These are phyloP conservation scores for Gobius niger DNA, from an alignment of 2,113 vertebrate genomes.

Conservation along the genomic window DNA sequence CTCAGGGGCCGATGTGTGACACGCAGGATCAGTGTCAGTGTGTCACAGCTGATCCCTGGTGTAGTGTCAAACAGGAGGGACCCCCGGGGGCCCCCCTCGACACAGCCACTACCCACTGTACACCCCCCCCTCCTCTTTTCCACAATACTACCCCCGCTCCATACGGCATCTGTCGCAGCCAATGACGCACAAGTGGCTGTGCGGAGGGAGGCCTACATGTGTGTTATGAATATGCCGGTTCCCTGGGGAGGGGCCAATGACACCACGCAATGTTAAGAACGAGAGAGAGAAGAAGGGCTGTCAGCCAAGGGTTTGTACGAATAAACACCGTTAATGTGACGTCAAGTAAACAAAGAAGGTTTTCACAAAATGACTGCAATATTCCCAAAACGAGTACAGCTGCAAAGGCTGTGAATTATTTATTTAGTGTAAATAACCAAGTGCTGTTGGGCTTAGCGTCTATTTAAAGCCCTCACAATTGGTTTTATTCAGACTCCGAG, in stretches of 20 bases:
- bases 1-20: conserved; percentile 38
- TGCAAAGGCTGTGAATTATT: too few relatives aligned
- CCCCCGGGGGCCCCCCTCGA: conserved; percentile 52
- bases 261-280: not conserved
- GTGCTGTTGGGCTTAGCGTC: too few relatives aligned
- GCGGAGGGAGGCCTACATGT: conserved; percentile 18
- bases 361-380: too few relatives aligned
- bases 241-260: conserved; percentile 3
- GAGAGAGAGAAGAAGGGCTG: not conserved
- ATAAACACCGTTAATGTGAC: not conserved
- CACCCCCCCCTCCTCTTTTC: conserved; percentile 8
- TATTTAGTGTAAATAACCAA: too few relatives aligned
- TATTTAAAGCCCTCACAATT: too few relatives aligned
- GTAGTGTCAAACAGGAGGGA: conserved; percentile 73
- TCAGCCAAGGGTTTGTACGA: not conserved
- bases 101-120: conserved; percentile 56
- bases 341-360: not conserved
- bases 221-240: conserved; percentile 6
- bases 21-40: conserved; percentile 61
- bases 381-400: too few relatives aligned
- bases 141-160: conserved; percentile 25
- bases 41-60: conserved; percentile 76
- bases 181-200: conserved; percentile 52
- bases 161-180: conserved; percentile 74
- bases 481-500: too few relatives aligned